Percentiles rank a stretch among this genome's conserved stretches.
phyloP scores from a whole-genome alignment of 2,797 vertebrate species.

The Amblyraja radiata region DNA sequence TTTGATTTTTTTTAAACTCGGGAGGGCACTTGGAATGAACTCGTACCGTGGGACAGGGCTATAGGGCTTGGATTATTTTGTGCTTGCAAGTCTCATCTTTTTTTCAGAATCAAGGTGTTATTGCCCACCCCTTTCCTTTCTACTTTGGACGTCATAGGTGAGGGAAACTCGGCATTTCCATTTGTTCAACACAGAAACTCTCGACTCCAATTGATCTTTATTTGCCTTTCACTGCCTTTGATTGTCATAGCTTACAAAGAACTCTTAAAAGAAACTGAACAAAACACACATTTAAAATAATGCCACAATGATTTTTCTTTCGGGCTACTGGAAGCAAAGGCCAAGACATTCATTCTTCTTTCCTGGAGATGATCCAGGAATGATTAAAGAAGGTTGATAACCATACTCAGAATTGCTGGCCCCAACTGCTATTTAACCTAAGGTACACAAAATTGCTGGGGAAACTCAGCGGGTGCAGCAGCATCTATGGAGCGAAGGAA shows the following conservation, averaged over 20 bases:
- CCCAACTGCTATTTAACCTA: neutral
- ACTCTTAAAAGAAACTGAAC: neutral
- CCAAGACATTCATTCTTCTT: neutral
- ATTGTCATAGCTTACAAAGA: neutral
- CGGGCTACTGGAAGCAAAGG: neutral
- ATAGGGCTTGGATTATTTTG: neutral
- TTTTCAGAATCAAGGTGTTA: neutral
- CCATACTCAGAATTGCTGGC: neutral
- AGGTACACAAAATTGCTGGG: too few species aligned
- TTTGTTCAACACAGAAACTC: neutral
- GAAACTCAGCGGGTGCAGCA: too few species aligned
- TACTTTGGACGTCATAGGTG: neutral
- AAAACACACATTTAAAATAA: neutral
- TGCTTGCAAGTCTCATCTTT: neutral
- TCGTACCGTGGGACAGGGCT: too few species aligned
- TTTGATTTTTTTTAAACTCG: too few species aligned
- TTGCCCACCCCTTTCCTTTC: neutral
- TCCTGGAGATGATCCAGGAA: neutral
- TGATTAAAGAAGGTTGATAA: neutral
- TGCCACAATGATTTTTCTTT: neutral
- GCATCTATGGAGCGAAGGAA: too few species aligned
- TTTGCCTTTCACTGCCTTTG: neutral
- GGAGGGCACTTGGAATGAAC: too few species aligned
- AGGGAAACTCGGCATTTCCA: slow-evolving; percentile 3
- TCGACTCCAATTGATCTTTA: neutral